Percentiles rank a stretch among this genome's conserved stretches.
These are phyloP conservation scores for Stramonita haemastoma DNA, from an alignment of 2,888 invertebrate genomes.

Conservation along the genomic window DNA sequence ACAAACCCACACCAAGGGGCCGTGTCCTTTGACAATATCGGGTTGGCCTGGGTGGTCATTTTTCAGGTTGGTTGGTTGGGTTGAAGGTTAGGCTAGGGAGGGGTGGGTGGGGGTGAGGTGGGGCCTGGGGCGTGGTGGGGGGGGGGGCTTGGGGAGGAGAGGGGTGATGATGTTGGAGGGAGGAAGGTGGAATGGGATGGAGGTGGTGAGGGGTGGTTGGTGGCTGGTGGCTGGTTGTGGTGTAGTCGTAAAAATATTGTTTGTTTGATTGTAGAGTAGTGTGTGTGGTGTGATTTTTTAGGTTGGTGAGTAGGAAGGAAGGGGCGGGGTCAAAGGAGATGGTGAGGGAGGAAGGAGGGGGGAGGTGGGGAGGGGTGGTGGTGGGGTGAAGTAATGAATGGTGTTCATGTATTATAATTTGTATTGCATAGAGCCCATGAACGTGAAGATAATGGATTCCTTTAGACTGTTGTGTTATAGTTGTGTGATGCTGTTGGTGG, in stretches of 20 bases:
- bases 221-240: background rate
- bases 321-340: too few relatives aligned
- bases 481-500: background rate
- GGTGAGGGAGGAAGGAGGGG: too few relatives aligned
- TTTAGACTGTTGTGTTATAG: too few relatives aligned
- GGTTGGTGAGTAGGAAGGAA: too few relatives aligned
- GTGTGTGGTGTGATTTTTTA: too few relatives aligned
- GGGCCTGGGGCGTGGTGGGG: background rate
- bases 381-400: too few relatives aligned
- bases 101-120: background rate
- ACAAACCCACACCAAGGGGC: slow-evolving; percentile 99
- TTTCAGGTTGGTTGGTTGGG: slow-evolving; percentile 88
- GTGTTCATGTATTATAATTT: too few relatives aligned
- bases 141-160: background rate
- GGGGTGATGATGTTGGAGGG: background rate
- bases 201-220: background rate
- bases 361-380: too few relatives aligned
- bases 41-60: slow-evolving; percentile 99
- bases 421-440: too few relatives aligned
- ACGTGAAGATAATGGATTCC: too few relatives aligned
- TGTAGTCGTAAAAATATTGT: background rate
- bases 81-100: too few relatives aligned
- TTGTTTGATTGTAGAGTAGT: too few relatives aligned
- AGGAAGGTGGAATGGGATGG: background rate
- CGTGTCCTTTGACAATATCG: slow-evolving; percentile 99